These are phyloP conservation scores for Lucilia sericata DNA, from an alignment of 1,140 invertebrate genomes.

Conservation along the genomic window DNA sequence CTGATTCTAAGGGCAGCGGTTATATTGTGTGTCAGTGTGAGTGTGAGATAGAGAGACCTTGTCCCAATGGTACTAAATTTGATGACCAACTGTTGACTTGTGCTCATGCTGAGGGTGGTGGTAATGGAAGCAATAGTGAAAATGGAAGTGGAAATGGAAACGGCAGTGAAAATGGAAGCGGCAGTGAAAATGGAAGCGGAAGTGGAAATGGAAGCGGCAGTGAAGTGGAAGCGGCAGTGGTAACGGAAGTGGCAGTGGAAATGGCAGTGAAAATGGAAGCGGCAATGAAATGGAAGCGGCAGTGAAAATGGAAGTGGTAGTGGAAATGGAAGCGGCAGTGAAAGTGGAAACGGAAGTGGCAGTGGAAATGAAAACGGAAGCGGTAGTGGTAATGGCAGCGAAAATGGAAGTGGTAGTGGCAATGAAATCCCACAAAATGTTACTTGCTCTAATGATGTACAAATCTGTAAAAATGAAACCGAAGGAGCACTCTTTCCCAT, in stretches of 20 bases:
- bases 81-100: not conserved
- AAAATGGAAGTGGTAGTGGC: not conserved
- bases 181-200: too few relatives aligned
- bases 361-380: not conserved
- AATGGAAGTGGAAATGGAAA: too few relatives aligned
- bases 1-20: not conserved
- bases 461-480: not conserved
- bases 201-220: too few relatives aligned
- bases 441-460: too few relatives aligned
- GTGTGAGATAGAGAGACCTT: conserved; percentile 40
- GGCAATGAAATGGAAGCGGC: not conserved
- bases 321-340: too few relatives aligned
- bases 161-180: too few relatives aligned
- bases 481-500: not conserved
- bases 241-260: not conserved
- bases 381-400: not conserved
- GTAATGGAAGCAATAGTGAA: too few relatives aligned
- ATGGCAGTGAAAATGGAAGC: not conserved
- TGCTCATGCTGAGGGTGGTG: not conserved
- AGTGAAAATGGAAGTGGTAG: not conserved
- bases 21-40: conserved; percentile 47
- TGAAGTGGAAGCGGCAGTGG: too few relatives aligned
- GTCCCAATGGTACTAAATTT: not conserved
- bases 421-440: not conserved
- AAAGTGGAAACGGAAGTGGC: not conserved